Conservation (phyloP, 2,888 invertebrate species). For the Embidobia sp. region DNA sequence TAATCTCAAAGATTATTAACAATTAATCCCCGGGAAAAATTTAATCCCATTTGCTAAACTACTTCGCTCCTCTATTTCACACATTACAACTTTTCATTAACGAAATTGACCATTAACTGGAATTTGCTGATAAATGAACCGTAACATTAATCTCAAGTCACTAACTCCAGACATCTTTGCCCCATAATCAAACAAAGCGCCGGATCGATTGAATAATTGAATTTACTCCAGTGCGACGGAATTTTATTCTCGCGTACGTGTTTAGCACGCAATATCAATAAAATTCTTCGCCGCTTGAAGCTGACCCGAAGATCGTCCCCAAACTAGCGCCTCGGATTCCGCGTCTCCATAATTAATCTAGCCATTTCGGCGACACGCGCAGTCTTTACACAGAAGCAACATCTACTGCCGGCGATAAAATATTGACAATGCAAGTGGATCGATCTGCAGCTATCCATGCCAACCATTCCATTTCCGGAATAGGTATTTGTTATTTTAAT, state of each 20-base stretch:
- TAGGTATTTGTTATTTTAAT: no score
- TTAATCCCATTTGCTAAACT: not conserved
- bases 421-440: constrained; percentile 30
- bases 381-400: constrained; percentile 49
- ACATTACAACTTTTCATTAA: constrained; percentile 25
- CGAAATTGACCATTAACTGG: constrained; percentile 27
- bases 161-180: constrained; percentile 21
- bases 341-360: constrained; percentile 52
- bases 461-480: no score
- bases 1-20: not conserved
- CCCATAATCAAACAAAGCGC: constrained; percentile 24
- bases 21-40: not conserved
- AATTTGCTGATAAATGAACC: constrained; percentile 21
- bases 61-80: not conserved
- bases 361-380: constrained; percentile 22
- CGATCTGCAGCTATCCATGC: constrained; percentile 48
- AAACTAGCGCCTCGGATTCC: no score
- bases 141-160: constrained; percentile 14
- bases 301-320: no score
- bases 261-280: constrained; percentile 21
- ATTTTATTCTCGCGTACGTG: constrained; percentile 35
- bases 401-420: constrained; percentile 27
- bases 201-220: constrained; percentile 17
- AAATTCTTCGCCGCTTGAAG: no score
- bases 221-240: constrained; percentile 12